Evolutionary conservation across 2,797 vertebrate genomes (phyloP).

Genomic region (Tangara arthus): DNA sequence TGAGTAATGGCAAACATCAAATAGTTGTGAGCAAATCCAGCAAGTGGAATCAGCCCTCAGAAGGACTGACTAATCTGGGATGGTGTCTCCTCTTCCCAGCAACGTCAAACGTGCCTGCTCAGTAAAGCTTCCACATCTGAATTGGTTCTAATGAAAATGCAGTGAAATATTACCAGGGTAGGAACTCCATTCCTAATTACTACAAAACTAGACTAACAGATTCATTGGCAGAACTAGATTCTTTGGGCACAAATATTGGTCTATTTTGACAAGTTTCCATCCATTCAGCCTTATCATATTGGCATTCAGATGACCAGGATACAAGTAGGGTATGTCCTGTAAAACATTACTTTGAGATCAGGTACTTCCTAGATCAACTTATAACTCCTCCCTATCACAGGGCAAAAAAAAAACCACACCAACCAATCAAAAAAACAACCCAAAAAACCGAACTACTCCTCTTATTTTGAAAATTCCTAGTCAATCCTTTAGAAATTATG

Average conservation of each 20-base stretch:
- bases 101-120: neutral
- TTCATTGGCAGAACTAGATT: neutral
- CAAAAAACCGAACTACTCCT: neutral
- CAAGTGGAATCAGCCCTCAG: neutral
- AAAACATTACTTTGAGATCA: neutral
- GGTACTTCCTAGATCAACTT: neutral
- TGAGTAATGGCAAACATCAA: conserved; percentile 27
- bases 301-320: neutral
- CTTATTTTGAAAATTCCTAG: neutral
- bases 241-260: neutral
- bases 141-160: neutral
- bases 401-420: neutral
- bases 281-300: neutral
- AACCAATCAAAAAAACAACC: neutral
- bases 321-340: neutral
- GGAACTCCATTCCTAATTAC: neutral
- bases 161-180: neutral
- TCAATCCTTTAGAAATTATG: neutral
- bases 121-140: neutral
- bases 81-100: neutral
- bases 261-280: neutral
- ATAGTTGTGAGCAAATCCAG: neutral
- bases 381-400: neutral
- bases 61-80: conserved; percentile 13
- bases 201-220: neutral